Base-by-base conservation (phyloP, 2,888 invertebrate species). In the Augochlorella aurata region DNA sequence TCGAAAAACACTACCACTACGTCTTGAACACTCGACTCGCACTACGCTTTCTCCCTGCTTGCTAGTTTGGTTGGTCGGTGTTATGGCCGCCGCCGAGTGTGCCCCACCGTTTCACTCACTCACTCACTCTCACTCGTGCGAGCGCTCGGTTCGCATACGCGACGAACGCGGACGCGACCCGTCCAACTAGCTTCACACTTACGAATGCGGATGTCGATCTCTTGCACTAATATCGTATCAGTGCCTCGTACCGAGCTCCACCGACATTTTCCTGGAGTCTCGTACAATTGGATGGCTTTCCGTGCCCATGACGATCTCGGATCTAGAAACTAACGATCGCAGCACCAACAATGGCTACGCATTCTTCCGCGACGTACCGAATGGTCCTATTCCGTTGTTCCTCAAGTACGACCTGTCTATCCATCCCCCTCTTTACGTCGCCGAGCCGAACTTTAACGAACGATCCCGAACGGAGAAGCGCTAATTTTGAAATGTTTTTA, bases 341-440 rank as follows among this genome's bases (percentile, higher is more conserved):
- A 92, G 91, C 92, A 92, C 92, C 93, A 93, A 94, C 93, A 94
- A 94, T 94, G 94, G 94, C 94, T 93, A 93, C 94, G 93, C 94
- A 94, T 92, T 92, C 92, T 90, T 92, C 88, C 91, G 89, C 92
- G 92, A 91, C 91, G 91, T 91, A 90, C 91, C 86, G 90, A 92
- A 90, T 92, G 92, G 92, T 91, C 86, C 93, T 77, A 83, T 93
- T 93, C 91, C 93, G 76, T 29, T 81, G 90, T 92, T 93, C 90
- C 92, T 83, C 74, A 47, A 63, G 70, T 67, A 73, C 82, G 71
- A 83, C 79, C 81, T 66, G 73, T 74, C 83, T 70, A 66, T 71
- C 83, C 81, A 74, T 75, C 79, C 79, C 82, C 74, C 71, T 77
- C 81, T 69, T 49, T 73, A 12, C 72, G 44, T 74, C 52, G 14